A percentile compares a stretch with the other conserved stretches of the same genome.
phyloP scores from a whole-genome alignment of 2,888 invertebrate species.

The Polymixis lichenea region DNA sequence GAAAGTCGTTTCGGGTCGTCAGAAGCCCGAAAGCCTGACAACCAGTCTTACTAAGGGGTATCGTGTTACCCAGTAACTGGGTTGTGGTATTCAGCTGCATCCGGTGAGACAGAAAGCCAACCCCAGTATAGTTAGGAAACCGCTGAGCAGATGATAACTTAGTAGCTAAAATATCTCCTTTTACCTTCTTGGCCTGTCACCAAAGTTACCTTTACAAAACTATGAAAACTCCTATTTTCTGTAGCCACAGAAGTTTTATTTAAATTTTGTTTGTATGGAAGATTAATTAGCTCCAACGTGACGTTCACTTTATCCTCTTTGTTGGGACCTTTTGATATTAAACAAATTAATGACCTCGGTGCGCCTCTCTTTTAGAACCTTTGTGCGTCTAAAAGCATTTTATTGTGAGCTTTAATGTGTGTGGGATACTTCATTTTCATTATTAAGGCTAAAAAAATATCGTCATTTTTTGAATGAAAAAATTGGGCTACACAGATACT shows the following conservation, averaged over 20 bases:
- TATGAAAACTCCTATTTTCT: background rate
- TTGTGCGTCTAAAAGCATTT: conserved; percentile 46
- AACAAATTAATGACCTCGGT: conserved; percentile 54
- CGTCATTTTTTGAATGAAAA: background rate
- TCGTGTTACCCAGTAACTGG: no score
- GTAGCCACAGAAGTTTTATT: conserved; percentile 12
- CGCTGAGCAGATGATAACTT: no score
- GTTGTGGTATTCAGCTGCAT: no score
- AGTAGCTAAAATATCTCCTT: background rate
- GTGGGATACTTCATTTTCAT: conserved; percentile 2
- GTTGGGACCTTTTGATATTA: conserved; percentile 42
- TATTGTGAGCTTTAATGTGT: conserved; percentile 38
- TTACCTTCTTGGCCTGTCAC: no score
- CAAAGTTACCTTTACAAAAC: conserved; percentile 6
- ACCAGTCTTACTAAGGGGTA: no score
- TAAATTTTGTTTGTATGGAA: conserved; percentile 22
- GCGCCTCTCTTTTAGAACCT: conserved; percentile 46
- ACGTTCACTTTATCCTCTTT: conserved; percentile 40
- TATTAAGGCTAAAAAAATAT: background rate
- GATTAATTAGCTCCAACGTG: conserved; percentile 49
- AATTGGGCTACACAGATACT: no score
- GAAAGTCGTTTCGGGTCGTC: no score
- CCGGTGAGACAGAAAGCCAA: no score
- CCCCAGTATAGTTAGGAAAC: no score
- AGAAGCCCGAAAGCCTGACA: no score